These are phyloP conservation scores for Drosophila navojoa DNA, from an alignment of 1,140 invertebrate genomes.

Conservation along the genomic window DNA sequence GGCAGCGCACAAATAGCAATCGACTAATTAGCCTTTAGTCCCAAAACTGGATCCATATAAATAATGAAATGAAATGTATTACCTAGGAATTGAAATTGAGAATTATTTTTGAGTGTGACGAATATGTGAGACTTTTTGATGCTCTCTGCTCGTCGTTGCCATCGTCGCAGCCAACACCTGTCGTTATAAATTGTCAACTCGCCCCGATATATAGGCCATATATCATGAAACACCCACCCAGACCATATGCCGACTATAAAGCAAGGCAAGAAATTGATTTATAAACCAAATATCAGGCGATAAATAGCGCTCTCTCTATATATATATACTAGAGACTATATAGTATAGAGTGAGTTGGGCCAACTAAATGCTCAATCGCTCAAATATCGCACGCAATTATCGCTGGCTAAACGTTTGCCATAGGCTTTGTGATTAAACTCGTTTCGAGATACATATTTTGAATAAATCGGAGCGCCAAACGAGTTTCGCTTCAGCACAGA, in stretches of 20 bases:
- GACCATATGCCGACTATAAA: constrained; percentile 29
- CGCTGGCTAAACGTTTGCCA: constrained; percentile 25
- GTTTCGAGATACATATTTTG: constrained; percentile 38
- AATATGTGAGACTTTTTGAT: constrained; percentile 25
- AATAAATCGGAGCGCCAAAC: constrained; percentile 8
- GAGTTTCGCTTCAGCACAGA: constrained; percentile 2
- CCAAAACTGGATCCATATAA: constrained; percentile 17
- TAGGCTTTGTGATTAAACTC: constrained; percentile 53
- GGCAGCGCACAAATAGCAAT: neutral
- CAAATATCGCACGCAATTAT: constrained; percentile 19
- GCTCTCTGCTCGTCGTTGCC: neutral
- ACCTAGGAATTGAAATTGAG: constrained; percentile 7
- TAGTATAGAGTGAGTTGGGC: neutral
- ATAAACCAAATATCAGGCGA: constrained; percentile 19
- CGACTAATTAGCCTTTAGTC: constrained; percentile 17
- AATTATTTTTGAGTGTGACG: constrained; percentile 30
- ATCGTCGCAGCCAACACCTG: constrained; percentile 51
- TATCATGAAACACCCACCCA: constrained; percentile 49
- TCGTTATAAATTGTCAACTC: constrained; percentile 67
- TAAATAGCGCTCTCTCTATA: constrained; percentile 12
- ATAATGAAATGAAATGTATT: constrained; percentile 10
- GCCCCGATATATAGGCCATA: constrained; percentile 52
- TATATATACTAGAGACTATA: constrained; percentile 7
- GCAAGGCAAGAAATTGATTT: constrained; percentile 46
- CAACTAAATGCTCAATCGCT: constrained; percentile 2